Evolutionary conservation across 37 sponge, comb jelly and placozoan genomes (phyloP), one percentile per base, ranked within the genome.

Genomic region (Theonella swinhoei): DNA sequence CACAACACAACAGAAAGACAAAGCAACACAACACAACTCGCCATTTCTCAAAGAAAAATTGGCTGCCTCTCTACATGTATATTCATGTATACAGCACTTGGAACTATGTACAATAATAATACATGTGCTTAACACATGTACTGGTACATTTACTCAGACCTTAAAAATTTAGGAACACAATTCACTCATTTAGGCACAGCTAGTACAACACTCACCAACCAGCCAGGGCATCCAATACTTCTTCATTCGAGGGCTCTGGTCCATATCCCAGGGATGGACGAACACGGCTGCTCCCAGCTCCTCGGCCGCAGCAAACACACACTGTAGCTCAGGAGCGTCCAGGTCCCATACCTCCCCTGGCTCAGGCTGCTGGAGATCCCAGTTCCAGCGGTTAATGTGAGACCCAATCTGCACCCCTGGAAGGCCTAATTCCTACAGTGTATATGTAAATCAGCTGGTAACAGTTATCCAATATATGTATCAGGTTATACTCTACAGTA

Each of bases 141-240:
- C n/a, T n/a, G n/a, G n/a, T n/a, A n/a, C n/a, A n/a, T n/a, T n/a
- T n/a, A n/a, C n/a, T n/a, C n/a, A n/a, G n/a, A n/a, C n/a, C 22
- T 29, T 69, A 24, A 26, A 40, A n/a, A 42, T n/a, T 11, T 74
- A 11, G 34, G n/a, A 43, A 70, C 68, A 9, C 24, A 17, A 78
- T 70, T 40, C 8, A 40, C 8, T 30, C 58, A 67, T 14, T 68
- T 9, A 9, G n/a, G n/a, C n/a, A n/a, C 22, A 23, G 34, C n/a
- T n/a, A n/a, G n/a, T n/a, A n/a, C n/a, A n/a, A 3, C 4, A 54
- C 89, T 77, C 32, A 88, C 90, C 95, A 72, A 96, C 96, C 22
- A 96, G 75, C 96, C 96, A 96, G 3, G 93, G 96, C 72, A 96
- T 72, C 96, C 96, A 96, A 70, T 88, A 96, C 82, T 96, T 96